These are phyloP conservation scores for Parazoanthus swiftii DNA, from an alignment of 92 coral and sea anemone species.

Conservation along the genomic window DNA sequence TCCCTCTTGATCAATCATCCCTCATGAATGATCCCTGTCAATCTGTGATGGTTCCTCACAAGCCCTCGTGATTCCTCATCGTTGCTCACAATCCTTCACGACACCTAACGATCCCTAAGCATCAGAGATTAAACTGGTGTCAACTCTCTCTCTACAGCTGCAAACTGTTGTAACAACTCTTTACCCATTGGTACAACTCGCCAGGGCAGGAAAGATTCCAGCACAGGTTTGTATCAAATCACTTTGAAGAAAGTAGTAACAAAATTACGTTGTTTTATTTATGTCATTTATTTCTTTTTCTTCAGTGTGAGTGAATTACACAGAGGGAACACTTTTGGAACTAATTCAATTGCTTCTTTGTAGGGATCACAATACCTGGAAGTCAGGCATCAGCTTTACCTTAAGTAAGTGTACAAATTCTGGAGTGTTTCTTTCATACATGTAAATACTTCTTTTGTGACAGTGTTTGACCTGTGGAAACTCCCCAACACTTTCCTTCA, in stretches of 20 bases:
- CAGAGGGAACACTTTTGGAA: background rate
- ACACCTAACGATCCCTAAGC: background rate
- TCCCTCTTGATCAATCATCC: no score
- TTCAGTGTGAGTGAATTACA: no score
- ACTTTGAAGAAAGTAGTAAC: background rate
- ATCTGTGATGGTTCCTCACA: no score
- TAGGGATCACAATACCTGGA: slow-evolving; percentile 91
- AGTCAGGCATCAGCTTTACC: slow-evolving; percentile 79
- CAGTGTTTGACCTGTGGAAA: background rate
- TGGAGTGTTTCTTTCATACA: background rate
- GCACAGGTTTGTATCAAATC: slow-evolving; percentile 59
- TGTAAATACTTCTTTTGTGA: no score
- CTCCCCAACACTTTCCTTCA: background rate
- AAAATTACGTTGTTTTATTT: background rate
- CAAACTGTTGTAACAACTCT: slow-evolving; percentile 61
- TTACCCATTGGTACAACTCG: slow-evolving; percentile 79
- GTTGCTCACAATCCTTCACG: background rate
- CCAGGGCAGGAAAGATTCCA: slow-evolving; percentile 78
- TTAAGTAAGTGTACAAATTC: slow-evolving; percentile 70
- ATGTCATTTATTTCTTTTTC: background rate
- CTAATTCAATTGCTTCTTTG: background rate
- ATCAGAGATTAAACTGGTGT: background rate
- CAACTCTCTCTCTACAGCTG: slow-evolving; percentile 55
- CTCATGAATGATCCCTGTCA: no score
- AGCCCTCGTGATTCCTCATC: background rate